Evolutionary conservation across 2,888 invertebrate species (phyloP).

Genomic region (Drosophila mayaguana): DNA sequence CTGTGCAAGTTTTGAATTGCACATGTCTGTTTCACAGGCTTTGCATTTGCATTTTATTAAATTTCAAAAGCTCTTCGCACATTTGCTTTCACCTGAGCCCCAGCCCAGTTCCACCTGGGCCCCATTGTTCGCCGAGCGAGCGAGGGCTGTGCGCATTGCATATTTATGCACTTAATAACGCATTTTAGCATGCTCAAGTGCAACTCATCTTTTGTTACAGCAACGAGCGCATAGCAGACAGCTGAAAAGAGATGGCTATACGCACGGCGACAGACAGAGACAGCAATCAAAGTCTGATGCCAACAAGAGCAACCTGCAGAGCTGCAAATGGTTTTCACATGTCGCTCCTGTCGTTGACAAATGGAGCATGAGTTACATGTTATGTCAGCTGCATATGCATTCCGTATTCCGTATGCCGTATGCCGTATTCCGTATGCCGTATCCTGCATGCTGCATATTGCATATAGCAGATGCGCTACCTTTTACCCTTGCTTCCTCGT

Average conservation of each 20-base stretch:
- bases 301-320: constrained; percentile 3
- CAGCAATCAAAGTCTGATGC: background rate
- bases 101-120: constrained; percentile 58
- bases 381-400: constrained; percentile 53
- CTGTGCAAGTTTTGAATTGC: constrained; percentile 44
- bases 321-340: constrained; percentile 50
- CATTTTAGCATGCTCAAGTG: constrained; percentile 80
- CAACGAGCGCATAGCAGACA: constrained; percentile 7
- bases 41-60: constrained; percentile 79
- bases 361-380: constrained; percentile 69
- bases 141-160: constrained; percentile 61
- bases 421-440: background rate
- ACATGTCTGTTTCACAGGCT: constrained; percentile 64
- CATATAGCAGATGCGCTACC: background rate
- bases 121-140: constrained; percentile 49
- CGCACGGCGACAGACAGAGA: constrained; percentile 9
- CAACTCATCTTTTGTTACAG: constrained; percentile 78
- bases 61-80: constrained; percentile 73
- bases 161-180: constrained; percentile 82
- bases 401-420: constrained; percentile 8
- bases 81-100: constrained; percentile 61
- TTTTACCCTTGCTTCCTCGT: background rate
- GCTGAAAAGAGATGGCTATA: constrained; percentile 9
- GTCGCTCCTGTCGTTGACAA: constrained; percentile 60
- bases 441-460: background rate